Evolutionary conservation across 2,888 invertebrate genomes (phyloP), one percentile per base, ranked within the genome.

Genomic region (Cerceris ruficornis): DNA sequence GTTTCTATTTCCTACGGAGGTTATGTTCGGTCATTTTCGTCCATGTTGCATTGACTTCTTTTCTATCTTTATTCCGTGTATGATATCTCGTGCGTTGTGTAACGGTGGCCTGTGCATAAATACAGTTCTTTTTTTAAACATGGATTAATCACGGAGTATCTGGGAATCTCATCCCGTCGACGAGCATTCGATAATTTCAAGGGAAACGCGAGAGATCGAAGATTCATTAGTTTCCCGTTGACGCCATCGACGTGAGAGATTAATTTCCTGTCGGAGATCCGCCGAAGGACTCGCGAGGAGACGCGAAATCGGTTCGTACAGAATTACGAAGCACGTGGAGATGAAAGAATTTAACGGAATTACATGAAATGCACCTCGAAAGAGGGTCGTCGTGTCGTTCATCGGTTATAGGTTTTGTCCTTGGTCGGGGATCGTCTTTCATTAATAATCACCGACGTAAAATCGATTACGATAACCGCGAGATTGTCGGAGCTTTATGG

Each of bases 191-290:
- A 11, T 46, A 11, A 11, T 46, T 46, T 46, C 46, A 46, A 46
- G 46, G 11, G 9, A 46, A 8, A 46, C 46, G 8, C 46, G 8
- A 11, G 6, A 1, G 8, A 8, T 46, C 46, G 46, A 46, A 11
- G 46, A 46, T 50, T 50, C 50, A 7, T 50, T n/a, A 50, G n/a
- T 50, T 11, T n/a, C n/a, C 11, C n/a, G 2, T 50, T n/a, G 50
- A n/a, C 15, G 17, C 11, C 65, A 9, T 13, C 50, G 28, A 28
- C n/a, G 42, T 17, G 42, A 52, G 52, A 42, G 54, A 54, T 41
- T 61, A 52, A 61, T 69, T 69, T 69, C 69, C 69, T 57, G 62
- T 7, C 46, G 39, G 52, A 49, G 42, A 14, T 55, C 46, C 55
- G 28, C 13, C 54, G 54, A 60, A 14, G 46, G 54, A 55, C 54